Percentiles rank a stretch among this genome's conserved stretches.
Conservation (phyloP, 37 sponge, comb jelly and placozoan genomes). For the Oopsacas minuta region DNA sequence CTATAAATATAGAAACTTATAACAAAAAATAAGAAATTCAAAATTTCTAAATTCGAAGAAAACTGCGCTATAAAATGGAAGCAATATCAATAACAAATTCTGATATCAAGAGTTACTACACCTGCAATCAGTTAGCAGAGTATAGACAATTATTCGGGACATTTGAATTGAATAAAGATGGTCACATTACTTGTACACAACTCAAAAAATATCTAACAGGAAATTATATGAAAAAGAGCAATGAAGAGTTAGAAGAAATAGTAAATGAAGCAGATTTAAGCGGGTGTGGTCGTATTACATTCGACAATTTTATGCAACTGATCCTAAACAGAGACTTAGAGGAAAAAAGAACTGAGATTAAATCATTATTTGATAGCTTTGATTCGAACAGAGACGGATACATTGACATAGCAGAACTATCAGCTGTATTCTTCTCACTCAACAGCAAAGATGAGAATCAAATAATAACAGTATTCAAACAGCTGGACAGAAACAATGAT, state of each 20-base stretch:
- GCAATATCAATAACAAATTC: not conserved
- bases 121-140: not conserved
- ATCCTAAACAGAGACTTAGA: not conserved
- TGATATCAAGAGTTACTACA: not conserved
- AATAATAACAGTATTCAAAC: not conserved
- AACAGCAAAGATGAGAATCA: slow-evolving; percentile 12
- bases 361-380: not conserved
- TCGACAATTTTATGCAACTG: not conserved
- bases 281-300: not conserved
- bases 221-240: not conserved
- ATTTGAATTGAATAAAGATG: not conserved
- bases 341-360: not conserved
- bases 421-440: slow-evolving; percentile 8
- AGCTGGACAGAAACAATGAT: slow-evolving; percentile 7
- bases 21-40: not conserved
- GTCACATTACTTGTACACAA: not conserved
- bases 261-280: not conserved
- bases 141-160: not conserved
- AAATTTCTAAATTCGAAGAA: not conserved
- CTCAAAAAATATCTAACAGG: not conserved
- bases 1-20: too few species aligned
- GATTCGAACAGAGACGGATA: not conserved
- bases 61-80: not conserved
- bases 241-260: not conserved
- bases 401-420: not conserved